Evolutionary conservation across 1,140 invertebrate species (phyloP).

Genomic region (Acromyrmex charruanus): DNA sequence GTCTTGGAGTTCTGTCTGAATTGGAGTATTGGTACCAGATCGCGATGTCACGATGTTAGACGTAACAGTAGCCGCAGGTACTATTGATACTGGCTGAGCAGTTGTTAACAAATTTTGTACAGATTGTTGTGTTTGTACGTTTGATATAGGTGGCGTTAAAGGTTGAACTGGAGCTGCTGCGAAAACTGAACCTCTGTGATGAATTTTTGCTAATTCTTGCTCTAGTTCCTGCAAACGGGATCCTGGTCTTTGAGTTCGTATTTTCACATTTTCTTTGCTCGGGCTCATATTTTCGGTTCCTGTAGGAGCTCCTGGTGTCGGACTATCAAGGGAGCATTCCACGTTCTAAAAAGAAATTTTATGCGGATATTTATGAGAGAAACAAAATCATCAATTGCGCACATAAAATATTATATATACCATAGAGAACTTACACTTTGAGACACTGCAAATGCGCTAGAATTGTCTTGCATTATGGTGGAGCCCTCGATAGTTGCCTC

Average conservation of each 20-base stretch:
- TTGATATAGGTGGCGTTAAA: conserved; percentile 75
- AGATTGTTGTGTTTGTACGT: conserved; percentile 69
- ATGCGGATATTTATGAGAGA: conserved; percentile 20
- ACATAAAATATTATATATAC: not conserved
- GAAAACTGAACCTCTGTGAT: conserved; percentile 78
- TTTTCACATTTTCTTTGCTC: conserved; percentile 82
- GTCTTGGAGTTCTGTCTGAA: conserved; percentile 80
- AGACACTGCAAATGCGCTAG: conserved; percentile 54
- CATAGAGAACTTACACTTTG: conserved; percentile 69
- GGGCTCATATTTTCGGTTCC: conserved; percentile 83
- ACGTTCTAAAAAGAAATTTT: conserved; percentile 69
- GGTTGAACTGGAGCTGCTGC: conserved; percentile 80
- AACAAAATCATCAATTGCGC: not conserved
- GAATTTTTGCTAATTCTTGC: conserved; percentile 85
- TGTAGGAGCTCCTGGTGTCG: conserved; percentile 73
- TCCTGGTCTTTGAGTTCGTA: conserved; percentile 80
- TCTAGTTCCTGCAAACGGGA: conserved; percentile 84
- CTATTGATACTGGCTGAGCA: conserved; percentile 73
- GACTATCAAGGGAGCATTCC: conserved; percentile 80
- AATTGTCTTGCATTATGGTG: conserved; percentile 57
- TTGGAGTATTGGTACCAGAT: conserved; percentile 78
- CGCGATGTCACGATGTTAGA: conserved; percentile 76
- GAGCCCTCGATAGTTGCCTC: conserved; percentile 38
- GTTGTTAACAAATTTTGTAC: conserved; percentile 78
- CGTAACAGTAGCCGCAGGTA: conserved; percentile 80